Conservation (phyloP, 1,140 invertebrate genomes). For the Physella acuta region DNA sequence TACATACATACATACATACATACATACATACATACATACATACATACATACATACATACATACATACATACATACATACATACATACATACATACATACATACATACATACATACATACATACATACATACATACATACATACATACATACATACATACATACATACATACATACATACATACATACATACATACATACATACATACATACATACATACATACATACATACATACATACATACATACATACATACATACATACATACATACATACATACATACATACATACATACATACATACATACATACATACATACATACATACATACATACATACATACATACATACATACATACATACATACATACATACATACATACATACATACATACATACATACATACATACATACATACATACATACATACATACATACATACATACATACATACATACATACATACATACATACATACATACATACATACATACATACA, state of each 20-base stretch:
- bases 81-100: constrained; percentile 2
- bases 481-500: constrained; percentile 4
- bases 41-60: constrained; percentile 4
- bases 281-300: constrained; percentile 4
- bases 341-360: constrained; percentile 4
- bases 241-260: constrained; percentile 4
- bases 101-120: background rate
- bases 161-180: constrained; percentile 4
- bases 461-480: constrained; percentile 4
- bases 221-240: constrained; percentile 4
- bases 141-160: constrained; percentile 4
- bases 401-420: constrained; percentile 4
- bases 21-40: constrained; percentile 4
- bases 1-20: constrained; percentile 4
- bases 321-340: constrained; percentile 4
- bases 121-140: constrained; percentile 4
- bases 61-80: constrained; percentile 2
- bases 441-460: constrained; percentile 4
- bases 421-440: constrained; percentile 4
- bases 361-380: constrained; percentile 4
- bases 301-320: constrained; percentile 4
- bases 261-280: constrained; percentile 4
- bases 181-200: constrained; percentile 4
- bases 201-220: constrained; percentile 4
- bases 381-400: constrained; percentile 4